Conservation (phyloP, 2,113 vertebrate species). For the Coptodon rendalli region DNA sequence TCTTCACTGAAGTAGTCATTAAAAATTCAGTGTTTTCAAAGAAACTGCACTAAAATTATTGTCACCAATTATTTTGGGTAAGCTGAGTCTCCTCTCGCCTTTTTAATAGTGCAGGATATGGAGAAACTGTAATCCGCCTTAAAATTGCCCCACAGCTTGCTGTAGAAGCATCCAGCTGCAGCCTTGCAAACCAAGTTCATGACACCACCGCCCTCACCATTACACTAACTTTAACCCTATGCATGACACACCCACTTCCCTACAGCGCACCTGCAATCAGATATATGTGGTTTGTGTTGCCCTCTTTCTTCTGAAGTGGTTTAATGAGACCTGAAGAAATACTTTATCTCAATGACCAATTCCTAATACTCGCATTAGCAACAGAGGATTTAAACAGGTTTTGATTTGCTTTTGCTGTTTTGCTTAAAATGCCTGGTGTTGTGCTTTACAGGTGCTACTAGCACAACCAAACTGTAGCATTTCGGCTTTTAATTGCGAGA, state of each 20-base stretch:
- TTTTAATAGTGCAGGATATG: neutral
- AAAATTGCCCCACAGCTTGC: neutral
- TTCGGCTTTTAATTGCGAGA: accelerated
- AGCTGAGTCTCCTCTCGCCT: accelerated
- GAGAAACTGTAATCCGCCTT: neutral
- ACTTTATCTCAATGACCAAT: neutral
- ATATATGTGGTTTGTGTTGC: neutral
- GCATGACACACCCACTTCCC: neutral
- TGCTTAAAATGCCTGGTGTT: neutral
- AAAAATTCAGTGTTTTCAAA: neutral
- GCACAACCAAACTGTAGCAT: neutral
- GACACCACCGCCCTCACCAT: neutral
- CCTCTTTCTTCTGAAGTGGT: neutral
- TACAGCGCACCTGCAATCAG: neutral
- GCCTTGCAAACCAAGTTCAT: neutral
- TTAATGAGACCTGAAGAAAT: neutral
- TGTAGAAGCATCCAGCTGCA: neutral
- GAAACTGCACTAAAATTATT: neutral
- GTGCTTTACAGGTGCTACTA: neutral
- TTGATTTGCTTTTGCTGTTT: neutral
- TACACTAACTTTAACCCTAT: neutral
- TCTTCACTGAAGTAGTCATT: neutral
- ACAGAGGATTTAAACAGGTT: neutral
- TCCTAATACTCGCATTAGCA: neutral
- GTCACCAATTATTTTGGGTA: neutral